Percentiles rank a stretch among this genome's conserved stretches.
Conservation (phyloP, 2,797 vertebrate species). For the Pyrocephalus nanus region DNA sequence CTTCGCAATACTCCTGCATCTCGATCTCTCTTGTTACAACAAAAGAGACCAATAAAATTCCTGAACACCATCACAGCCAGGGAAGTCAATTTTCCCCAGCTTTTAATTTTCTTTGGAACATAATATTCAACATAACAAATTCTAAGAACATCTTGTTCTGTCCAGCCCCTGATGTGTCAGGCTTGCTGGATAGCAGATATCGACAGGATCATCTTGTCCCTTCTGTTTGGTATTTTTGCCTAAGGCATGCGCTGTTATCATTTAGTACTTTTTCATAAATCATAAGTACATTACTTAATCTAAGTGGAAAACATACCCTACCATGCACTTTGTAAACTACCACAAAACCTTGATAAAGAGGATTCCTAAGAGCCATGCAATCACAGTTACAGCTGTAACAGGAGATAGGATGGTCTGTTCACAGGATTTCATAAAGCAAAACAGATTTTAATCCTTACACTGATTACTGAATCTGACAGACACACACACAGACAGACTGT, state of each 20-base stretch:
- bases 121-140: not conserved
- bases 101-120: not conserved
- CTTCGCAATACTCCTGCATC: not conserved
- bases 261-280: not conserved
- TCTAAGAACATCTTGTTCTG: not conserved
- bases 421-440: not conserved
- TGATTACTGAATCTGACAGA: not conserved
- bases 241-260: accelerated
- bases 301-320: not conserved
- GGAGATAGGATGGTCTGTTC: not conserved
- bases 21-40: not conserved
- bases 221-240: not conserved
- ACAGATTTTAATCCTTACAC: not conserved
- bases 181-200: not conserved
- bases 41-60: not conserved
- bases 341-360: not conserved
- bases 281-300: not conserved
- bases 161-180: not conserved
- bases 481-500: not conserved
- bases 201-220: not conserved
- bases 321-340: not conserved
- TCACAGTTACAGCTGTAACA: not conserved
- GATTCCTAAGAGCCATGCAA: not conserved
- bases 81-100: not conserved
- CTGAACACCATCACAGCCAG: not conserved